A percentile compares a stretch with the other conserved stretches of the same genome.
These are phyloP conservation scores for Erannis defoliaria DNA, from an alignment of 2,888 invertebrate genomes.

Conservation along the genomic window DNA sequence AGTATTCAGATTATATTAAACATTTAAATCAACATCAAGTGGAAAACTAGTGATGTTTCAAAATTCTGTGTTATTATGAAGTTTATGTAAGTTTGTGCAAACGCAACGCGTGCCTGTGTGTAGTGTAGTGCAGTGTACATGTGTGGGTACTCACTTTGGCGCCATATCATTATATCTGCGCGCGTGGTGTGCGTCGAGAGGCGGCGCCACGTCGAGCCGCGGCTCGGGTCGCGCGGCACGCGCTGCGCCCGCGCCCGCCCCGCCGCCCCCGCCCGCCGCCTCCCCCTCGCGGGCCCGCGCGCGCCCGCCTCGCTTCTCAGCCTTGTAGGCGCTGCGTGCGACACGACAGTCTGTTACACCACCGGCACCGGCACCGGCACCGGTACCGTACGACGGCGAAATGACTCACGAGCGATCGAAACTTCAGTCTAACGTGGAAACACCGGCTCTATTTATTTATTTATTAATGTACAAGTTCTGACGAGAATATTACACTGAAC, in stretches of 20 bases:
- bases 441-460: too few relatives aligned
- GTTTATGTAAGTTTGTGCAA: too few relatives aligned
- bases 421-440: too few relatives aligned
- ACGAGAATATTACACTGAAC: too few relatives aligned
- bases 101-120: background rate
- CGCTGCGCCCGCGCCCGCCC: constrained; percentile 59
- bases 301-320: constrained; percentile 69
- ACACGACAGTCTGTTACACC: background rate
- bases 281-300: constrained; percentile 38
- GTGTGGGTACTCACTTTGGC: constrained; percentile 90
- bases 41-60: too few relatives aligned
- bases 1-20: too few relatives aligned
- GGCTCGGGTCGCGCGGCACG: constrained; percentile 63
- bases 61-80: background rate
- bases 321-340: constrained; percentile 78
- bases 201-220: constrained; percentile 66
- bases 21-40: too few relatives aligned
- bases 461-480: too few relatives aligned
- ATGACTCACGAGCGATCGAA: constrained; percentile 7
- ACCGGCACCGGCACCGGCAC: background rate
- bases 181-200: constrained; percentile 88
- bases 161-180: constrained; percentile 93
- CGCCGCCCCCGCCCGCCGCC: constrained; percentile 59
- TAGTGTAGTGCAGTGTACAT: background rate
- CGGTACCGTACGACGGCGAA: background rate